phyloP scores from a whole-genome alignment of 2,797 vertebrate genomes.

The Mus spretus region DNA sequence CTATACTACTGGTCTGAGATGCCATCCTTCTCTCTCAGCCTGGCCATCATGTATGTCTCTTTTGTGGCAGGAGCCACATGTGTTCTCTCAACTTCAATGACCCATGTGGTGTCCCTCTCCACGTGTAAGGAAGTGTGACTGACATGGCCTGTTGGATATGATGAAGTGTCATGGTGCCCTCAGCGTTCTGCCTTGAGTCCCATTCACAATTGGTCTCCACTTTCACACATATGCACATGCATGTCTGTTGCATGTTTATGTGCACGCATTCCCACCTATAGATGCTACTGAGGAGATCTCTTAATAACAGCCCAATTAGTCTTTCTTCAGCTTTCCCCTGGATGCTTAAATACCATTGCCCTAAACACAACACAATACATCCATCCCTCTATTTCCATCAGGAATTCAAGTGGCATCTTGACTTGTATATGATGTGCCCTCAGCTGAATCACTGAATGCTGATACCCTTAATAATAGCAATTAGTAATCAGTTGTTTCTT shows the following conservation, averaged over 20 bases:
- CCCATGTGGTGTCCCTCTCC: fast-evolving
- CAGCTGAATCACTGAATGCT: conserved; percentile 75
- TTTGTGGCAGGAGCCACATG: background rate
- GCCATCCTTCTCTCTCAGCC: fast-evolving
- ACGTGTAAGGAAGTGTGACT: fast-evolving
- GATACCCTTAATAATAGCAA: conserved; percentile 84
- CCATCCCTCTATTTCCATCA: conserved; percentile 70
- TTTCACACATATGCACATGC: fast-evolving
- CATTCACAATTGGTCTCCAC: fast-evolving
- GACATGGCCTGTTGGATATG: background rate
- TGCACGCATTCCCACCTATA: background rate
- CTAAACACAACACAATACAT: conserved; percentile 70
- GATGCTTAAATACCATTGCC: conserved; percentile 56
- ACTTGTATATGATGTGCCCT: conserved; percentile 78
- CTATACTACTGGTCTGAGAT: fast-evolving
- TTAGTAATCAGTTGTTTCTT: conserved; percentile 85
- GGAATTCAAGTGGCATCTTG: conserved; percentile 83
- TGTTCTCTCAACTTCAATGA: background rate
- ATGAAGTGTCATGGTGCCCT: fast-evolving
- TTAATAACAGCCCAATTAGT: conserved; percentile 74
- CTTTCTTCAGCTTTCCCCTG: conserved; percentile 68
- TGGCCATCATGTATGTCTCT: background rate
- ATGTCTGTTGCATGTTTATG: background rate
- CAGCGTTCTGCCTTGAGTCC: fast-evolving
- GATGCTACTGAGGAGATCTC: background rate